phyloP scores from a whole-genome alignment of 2,113 vertebrate species.

The Mastomys coucha region DNA sequence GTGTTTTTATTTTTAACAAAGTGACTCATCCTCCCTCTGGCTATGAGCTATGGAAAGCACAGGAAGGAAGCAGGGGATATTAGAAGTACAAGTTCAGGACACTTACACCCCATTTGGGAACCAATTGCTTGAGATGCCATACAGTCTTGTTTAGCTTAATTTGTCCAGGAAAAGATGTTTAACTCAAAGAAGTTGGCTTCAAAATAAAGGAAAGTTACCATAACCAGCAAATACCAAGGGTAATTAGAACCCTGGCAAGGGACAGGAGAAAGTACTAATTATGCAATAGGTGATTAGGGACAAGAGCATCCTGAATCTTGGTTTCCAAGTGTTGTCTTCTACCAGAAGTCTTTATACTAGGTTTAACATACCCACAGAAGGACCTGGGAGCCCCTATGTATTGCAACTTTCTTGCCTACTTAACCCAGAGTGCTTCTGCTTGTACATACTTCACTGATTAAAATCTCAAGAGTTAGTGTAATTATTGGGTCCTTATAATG shows the following conservation, averaged over 20 bases:
- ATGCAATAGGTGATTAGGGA: not conserved
- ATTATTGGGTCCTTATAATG: slow-evolving; percentile 35
- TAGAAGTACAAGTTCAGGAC: slow-evolving; percentile 72
- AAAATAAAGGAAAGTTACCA: not conserved
- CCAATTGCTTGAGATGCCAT: slow-evolving; percentile 31
- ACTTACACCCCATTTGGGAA: slow-evolving; percentile 44
- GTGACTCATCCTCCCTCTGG: slow-evolving; percentile 83
- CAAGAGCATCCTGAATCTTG: not conserved
- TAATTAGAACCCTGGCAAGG: not conserved
- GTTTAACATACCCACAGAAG: not conserved
- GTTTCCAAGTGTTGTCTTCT: slow-evolving; percentile 13
- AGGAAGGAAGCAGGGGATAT: slow-evolving; percentile 7
- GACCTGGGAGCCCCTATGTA: too few relatives aligned
- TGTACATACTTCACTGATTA: slow-evolving; percentile 4
- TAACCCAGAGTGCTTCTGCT: not conserved
- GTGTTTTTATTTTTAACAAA: slow-evolving; percentile 87
- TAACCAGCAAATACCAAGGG: not conserved
- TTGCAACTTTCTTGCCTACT: not conserved
- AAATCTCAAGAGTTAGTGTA: slow-evolving; percentile 34
- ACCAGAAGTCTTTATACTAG: not conserved
- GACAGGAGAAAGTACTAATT: not conserved
- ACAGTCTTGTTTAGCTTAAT: slow-evolving; percentile 44
- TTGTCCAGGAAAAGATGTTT: slow-evolving; percentile 64
- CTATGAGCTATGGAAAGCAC: slow-evolving; percentile 67
- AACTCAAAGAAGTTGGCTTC: slow-evolving; percentile 20